Base-by-base conservation (phyloP, 2,113 vertebrate species). In the Corynorhinus townsendii region DNA sequence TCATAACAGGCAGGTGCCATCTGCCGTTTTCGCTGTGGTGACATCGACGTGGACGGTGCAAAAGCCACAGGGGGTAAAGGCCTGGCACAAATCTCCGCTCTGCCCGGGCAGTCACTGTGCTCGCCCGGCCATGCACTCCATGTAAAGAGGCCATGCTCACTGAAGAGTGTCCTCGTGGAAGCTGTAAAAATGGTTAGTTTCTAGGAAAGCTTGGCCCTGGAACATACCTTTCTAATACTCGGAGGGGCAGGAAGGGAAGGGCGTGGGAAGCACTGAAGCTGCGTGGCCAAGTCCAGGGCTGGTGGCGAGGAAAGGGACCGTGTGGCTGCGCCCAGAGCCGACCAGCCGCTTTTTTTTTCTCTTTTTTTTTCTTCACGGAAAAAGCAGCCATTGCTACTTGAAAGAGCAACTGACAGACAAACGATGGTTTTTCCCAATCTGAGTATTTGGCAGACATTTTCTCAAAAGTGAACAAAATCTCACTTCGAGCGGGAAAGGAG, bases 91-190 rank as follows among this genome's bases (percentile, higher is more conserved):
- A 20, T 5, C 54, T 28, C 26, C 26, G 80, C 47, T 0, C 3
- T 2, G 64, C 4, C 0, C 4, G 0, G 11, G 69, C 17, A 19
- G 26, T 1, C 28, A 1, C 5, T 0, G 11, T 0, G 0, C n/a
- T n/a, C n/a, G n/a, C n/a, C n/a, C 38, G 3, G 4, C 90, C 24
- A 1, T 0, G 3, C 11, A 3, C 62, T 26, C 38, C 66, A n/a
- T 28, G 11, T 12, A 45, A 69, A 64, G 33, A 40, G 66, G 47
- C 35, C 73, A 11, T 2, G 10, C 9, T 87, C 20, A 3, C 33
- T 38, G 43, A 17, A 47, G 56, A 35, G 68, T 11, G 64, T 66
- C 80, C 92, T 83, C 15, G 64, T 52, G 0, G 28, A 87, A 92
- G 71, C 85, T 38, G 40, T 10, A 49, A 43, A 49, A 33, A 35